A percentile compares a stretch with the other conserved stretches of the same genome.
Evolutionary conservation across 2,797 vertebrate genomes (phyloP).

Genomic region (Chelmon rostratus): DNA sequence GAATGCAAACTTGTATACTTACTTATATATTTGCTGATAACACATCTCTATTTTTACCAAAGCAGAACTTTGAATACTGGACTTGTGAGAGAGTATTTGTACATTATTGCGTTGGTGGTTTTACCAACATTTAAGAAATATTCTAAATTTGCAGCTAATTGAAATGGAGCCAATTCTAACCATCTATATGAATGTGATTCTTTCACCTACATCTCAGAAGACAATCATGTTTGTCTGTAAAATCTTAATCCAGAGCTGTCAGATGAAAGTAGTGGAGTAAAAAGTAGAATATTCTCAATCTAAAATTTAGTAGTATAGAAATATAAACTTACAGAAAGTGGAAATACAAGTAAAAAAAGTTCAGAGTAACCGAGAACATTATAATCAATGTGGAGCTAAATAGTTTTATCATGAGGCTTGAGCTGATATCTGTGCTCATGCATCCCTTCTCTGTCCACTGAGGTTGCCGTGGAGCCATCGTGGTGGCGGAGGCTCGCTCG

Average conservation of each 20-base stretch:
- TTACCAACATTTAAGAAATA: not conserved
- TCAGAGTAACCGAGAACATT: too few relatives aligned
- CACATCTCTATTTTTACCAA: not conserved
- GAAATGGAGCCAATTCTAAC: not conserved
- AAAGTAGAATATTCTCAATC: too few relatives aligned
- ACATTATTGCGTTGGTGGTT: not conserved
- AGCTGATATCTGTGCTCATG: conserved; percentile 1
- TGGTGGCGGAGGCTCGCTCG: conserved; percentile 86
- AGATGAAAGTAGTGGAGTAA: too few relatives aligned
- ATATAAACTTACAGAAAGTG: too few relatives aligned
- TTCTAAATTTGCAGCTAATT: not conserved
- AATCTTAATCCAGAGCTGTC: too few relatives aligned
- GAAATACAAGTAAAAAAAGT: too few relatives aligned
- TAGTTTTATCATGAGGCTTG: not conserved
- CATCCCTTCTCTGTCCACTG: not conserved
- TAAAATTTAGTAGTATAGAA: too few relatives aligned
- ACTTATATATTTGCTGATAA: not conserved
- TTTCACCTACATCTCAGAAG: not conserved
- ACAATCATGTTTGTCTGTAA: not conserved
- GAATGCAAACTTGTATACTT: not conserved
- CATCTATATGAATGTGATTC: not conserved
- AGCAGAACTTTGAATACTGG: not conserved
- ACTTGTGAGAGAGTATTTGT: not conserved
- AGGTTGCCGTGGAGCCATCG: conserved; percentile 87
- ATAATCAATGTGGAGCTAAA: not conserved